A percentile compares a stretch with the other conserved stretches of the same genome.
These are phyloP conservation scores for Tyria jacobaeae DNA, from an alignment of 2,888 invertebrate genomes.

Conservation along the genomic window DNA sequence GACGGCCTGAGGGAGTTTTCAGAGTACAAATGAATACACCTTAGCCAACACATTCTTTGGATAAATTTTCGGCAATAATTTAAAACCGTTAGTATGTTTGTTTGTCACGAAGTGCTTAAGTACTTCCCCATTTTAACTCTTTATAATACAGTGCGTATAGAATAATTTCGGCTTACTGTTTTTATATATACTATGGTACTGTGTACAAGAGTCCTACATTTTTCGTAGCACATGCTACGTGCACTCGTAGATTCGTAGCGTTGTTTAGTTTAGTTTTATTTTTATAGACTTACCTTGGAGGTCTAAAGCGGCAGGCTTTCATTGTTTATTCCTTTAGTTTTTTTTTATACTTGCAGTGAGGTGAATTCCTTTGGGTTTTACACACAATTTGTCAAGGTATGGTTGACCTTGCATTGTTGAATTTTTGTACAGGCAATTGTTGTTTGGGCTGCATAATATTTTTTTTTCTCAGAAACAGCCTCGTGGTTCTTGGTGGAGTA, in stretches of 20 bases:
- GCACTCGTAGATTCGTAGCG: slow-evolving; percentile 31
- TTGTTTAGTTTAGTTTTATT: slow-evolving; percentile 30
- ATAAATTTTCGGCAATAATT: neutral
- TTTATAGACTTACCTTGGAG: slow-evolving; percentile 22
- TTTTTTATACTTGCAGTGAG: neutral
- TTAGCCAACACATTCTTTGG: too few relatives aligned
- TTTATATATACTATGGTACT: slow-evolving; percentile 5
- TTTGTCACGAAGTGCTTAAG: neutral
- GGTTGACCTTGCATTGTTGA: too few relatives aligned
- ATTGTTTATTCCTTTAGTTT: slow-evolving; percentile 4
- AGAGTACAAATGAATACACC: too few relatives aligned
- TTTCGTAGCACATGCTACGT: slow-evolving; percentile 45
- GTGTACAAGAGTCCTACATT: slow-evolving; percentile 28
- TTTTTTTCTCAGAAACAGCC: too few relatives aligned
- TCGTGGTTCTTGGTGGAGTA: too few relatives aligned
- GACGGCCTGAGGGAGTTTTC: too few relatives aligned
- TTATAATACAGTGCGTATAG: neutral
- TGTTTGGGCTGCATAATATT: too few relatives aligned
- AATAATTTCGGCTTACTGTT: slow-evolving; percentile 15
- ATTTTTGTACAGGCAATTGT: too few relatives aligned
- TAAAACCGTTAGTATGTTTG: too few relatives aligned
- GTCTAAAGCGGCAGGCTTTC: slow-evolving; percentile 16
- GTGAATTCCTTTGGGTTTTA: neutral
- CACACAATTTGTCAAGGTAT: neutral
- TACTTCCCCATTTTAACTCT: neutral